A percentile compares a stretch with the other conserved stretches of the same genome.
Conservation (phyloP, 2,888 invertebrate genomes). For the Silvanus unidentatus region DNA sequence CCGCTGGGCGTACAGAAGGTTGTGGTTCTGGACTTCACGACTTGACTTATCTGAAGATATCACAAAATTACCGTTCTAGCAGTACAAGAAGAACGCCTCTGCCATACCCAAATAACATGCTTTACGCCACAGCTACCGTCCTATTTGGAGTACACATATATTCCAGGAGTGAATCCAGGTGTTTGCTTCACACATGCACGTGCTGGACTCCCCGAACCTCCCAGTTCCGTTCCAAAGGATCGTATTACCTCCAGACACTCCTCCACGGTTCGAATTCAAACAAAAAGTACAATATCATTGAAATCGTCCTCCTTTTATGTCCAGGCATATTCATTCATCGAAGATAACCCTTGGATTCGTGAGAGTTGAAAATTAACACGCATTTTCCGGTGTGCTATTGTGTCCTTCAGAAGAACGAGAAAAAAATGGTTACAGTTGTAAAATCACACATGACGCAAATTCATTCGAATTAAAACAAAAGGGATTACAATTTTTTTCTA, state of each 20-base stretch:
- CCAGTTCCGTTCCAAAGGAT: constrained; percentile 46
- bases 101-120: constrained; percentile 34
- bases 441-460: too few relatives aligned
- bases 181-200: constrained; percentile 43
- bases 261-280: constrained; percentile 22
- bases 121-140: constrained; percentile 20
- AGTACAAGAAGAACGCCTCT: constrained; percentile 33
- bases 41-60: constrained; percentile 32
- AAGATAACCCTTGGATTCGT: neutral
- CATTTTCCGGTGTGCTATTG: too few relatives aligned
- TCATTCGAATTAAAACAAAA: too few relatives aligned
- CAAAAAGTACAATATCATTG: neutral
- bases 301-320: constrained; percentile 25
- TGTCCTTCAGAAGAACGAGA: too few relatives aligned
- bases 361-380: too few relatives aligned
- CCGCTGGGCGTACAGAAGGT: constrained; percentile 18
- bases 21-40: constrained; percentile 25
- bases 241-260: constrained; percentile 41
- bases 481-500: too few relatives aligned
- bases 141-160: constrained; percentile 6
- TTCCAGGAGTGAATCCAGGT: constrained; percentile 34
- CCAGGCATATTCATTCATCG: neutral
- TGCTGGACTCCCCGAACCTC: constrained; percentile 40
- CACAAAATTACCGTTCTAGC: constrained; percentile 34
- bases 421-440: too few relatives aligned